Evolutionary conservation across 2,797 vertebrate species (phyloP).

Genomic region (Enteromius afrohamiltoni): DNA sequence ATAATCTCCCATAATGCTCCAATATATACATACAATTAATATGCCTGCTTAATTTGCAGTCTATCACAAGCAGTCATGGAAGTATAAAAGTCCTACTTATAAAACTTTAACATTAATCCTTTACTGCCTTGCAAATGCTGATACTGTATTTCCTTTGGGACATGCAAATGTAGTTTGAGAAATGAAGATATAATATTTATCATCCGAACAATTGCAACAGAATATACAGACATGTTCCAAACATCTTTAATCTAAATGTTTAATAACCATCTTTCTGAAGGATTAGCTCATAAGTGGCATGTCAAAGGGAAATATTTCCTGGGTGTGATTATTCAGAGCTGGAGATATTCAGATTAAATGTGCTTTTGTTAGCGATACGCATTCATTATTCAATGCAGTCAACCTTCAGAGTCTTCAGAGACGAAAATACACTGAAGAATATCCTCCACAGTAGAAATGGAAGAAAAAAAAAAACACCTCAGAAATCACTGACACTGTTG

Average conservation of each 20-base stretch:
- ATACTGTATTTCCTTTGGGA: neutral
- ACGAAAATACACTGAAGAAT: conserved; percentile 6
- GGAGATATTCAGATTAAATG: conserved; percentile 39
- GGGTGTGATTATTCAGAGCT: conserved; percentile 21
- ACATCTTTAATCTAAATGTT: conserved; percentile 41
- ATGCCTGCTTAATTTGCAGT: neutral
- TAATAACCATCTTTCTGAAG: conserved; percentile 35
- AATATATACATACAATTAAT: neutral
- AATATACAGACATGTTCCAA: conserved; percentile 2
- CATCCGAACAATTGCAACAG: conserved; percentile 3
- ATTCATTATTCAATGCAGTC: conserved; percentile 31
- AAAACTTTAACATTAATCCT: neutral
- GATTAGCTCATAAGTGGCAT: conserved; percentile 36
- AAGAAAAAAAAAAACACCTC: conserved; percentile 21
- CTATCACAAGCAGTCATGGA: neutral
- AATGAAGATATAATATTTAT: conserved; percentile 29
- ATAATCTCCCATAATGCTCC: neutral
- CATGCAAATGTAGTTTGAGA: conserved; percentile 12
- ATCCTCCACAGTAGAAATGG: neutral
- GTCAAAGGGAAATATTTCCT: conserved; percentile 30
- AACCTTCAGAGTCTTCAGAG: conserved; percentile 24
- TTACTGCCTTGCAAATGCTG: neutral
- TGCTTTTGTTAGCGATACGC: conserved; percentile 34
- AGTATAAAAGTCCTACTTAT: neutral
- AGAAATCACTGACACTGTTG: conserved; percentile 40